Evolutionary conservation across 2,888 invertebrate species (phyloP), one percentile per base, ranked within the genome.

Genomic region (Chirona hameri): DNA sequence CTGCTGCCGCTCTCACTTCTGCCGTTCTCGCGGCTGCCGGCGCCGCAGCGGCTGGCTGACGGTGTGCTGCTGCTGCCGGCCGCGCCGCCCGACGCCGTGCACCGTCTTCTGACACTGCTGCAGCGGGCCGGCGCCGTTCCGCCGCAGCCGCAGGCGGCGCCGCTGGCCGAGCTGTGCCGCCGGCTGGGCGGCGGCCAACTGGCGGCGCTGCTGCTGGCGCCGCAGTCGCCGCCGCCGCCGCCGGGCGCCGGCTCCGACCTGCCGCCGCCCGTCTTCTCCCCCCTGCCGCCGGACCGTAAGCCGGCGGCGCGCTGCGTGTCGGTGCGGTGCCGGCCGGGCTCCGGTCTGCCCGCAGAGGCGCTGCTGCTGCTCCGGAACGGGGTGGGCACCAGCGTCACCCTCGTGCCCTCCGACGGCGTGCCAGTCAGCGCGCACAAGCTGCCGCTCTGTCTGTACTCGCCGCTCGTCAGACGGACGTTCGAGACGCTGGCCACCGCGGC

Each of bases 381-480:
- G 4, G 72, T 72, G 39, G 72, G 72, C 39, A 39, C 39, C 72
- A 72, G 72, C 72, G 31, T 72, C 18, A 72, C 18, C 18, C 72
- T 72, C 39, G 31, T 72, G 72, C 18, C 72, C 12, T 31, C 72
- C 0, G 72, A 39, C 39, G 72, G 72, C 4, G 31, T 14, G 21
- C 2, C 31, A 3, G 39, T 39, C 31, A 31, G 39, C 39, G 72
- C 72, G 18, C 72, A 72, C 72, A 72, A 18, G 39, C 72, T 72
- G 39, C 18, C 72, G 39, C 72, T 72, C 72, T 72, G 72, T n/a
- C 15, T 72, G 31, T 72, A 72, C 72, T 72, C 72, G 31, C 72
- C 72, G 9, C 31, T 31, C 9, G 29, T 72, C 72, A 29, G 72
- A 21, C 72, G 72, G 15, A 39, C 39, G 31, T 39, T 39, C 18